phyloP scores from a whole-genome alignment of 2,797 vertebrate species.

The Fratercula arctica region DNA sequence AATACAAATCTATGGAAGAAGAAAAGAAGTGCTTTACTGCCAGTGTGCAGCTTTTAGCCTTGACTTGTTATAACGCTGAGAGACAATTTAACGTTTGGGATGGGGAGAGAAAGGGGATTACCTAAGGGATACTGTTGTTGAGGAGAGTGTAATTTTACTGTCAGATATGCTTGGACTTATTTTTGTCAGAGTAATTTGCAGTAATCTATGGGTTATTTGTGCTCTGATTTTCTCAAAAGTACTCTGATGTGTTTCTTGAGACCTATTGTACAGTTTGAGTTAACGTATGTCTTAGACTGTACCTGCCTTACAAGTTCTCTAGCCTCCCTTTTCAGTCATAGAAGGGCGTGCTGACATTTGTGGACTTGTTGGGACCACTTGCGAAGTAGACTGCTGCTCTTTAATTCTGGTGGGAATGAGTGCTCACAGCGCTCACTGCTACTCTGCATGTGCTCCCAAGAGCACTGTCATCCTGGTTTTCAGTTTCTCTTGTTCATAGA shows the following conservation, averaged over 20 bases:
- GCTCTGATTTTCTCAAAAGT: slow-evolving; percentile 57
- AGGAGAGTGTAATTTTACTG: slow-evolving; percentile 86
- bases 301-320: neutral
- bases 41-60: slow-evolving; percentile 77
- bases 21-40: slow-evolving; percentile 80
- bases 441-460: neutral
- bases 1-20: slow-evolving; percentile 75
- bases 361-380: neutral
- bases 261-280: neutral
- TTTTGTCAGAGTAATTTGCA: slow-evolving; percentile 83
- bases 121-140: slow-evolving; percentile 85
- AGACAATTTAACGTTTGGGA: slow-evolving; percentile 83
- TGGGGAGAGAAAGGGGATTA: slow-evolving; percentile 61
- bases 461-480: neutral
- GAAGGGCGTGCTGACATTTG: neutral
- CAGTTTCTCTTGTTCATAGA: rapidly evolving
- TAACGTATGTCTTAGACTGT: neutral
- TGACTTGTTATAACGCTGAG: slow-evolving; percentile 86
- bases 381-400: neutral
- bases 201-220: slow-evolving; percentile 82
- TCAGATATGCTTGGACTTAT: slow-evolving; percentile 84
- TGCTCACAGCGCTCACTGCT: rapidly evolving
- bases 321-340: neutral
- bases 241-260: slow-evolving; percentile 44
- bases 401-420: neutral